Conservation (phyloP, 2,113 vertebrate genomes). For the Oplegnathus fasciatus region DNA sequence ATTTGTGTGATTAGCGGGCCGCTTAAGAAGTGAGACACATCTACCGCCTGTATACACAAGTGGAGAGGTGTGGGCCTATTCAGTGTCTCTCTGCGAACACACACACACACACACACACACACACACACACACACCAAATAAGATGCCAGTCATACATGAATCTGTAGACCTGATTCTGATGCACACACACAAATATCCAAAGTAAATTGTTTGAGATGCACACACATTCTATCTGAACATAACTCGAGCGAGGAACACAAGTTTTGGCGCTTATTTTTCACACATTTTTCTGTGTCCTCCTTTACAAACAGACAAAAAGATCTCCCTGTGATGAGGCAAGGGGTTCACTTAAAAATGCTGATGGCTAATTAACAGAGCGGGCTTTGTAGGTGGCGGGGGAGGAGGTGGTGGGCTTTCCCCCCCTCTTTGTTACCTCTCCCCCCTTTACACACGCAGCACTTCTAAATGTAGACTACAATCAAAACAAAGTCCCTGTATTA, state of each 20-base stretch:
- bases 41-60: constrained; percentile 88
- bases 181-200: neutral
- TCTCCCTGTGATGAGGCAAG: constrained; percentile 80
- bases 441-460: constrained; percentile 77
- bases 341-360: constrained; percentile 92
- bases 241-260: neutral
- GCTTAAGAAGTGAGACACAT: constrained; percentile 97
- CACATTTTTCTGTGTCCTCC: constrained; percentile 15
- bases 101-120: neutral
- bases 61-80: constrained; percentile 6
- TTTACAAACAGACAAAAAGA: constrained; percentile 80
- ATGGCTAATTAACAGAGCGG: constrained; percentile 91
- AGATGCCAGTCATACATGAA: neutral
- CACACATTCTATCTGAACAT: neutral
- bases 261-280: neutral
- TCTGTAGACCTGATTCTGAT: neutral
- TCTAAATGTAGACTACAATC: constrained; percentile 81
- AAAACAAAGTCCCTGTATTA: constrained; percentile 72
- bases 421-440: constrained; percentile 58
- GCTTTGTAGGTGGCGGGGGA: constrained; percentile 80
- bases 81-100: neutral
- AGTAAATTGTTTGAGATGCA: neutral
- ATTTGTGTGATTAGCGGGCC: constrained; percentile 99
- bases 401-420: constrained; percentile 66
- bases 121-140: neutral